Percentiles rank a stretch among this genome's conserved stretches.
phyloP scores from a whole-genome alignment of 2,797 vertebrate species.

The Rhabdophis nuchalis region DNA sequence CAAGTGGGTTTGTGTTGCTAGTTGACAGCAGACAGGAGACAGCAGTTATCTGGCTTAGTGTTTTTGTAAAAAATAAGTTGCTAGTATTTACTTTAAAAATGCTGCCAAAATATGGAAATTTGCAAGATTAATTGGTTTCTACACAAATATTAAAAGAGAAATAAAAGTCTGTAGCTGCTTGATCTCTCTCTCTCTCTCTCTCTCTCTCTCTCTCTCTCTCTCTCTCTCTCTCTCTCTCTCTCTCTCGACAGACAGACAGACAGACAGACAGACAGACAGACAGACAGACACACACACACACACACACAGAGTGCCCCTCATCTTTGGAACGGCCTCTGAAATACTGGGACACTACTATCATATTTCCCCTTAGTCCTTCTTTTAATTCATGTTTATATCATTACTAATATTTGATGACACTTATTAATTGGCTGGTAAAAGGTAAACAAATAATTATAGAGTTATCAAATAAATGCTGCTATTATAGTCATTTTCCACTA shows the following conservation, averaged over 20 bases:
- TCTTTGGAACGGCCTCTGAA: background rate
- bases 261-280: no score
- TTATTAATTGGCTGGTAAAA: background rate
- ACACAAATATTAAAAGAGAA: background rate
- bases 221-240: no score
- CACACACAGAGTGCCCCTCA: no score
- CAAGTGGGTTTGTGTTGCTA: background rate
- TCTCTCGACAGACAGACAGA: no score
- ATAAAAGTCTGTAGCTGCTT: background rate
- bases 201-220: no score
- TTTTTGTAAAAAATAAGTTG: background rate
- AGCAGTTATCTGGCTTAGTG: background rate
- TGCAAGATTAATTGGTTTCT: background rate
- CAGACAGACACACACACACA: no score
- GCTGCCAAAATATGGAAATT: background rate
- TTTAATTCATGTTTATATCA: background rate
- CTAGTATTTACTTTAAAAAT: background rate
- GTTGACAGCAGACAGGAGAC: background rate
- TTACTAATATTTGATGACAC: background rate
- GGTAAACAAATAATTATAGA: conserved; percentile 1
- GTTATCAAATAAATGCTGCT: conserved; percentile 6
- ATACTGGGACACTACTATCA: background rate
- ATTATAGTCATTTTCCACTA: conserved; percentile 2
- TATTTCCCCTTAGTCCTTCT: background rate
- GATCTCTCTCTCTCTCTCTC: background rate